These are phyloP conservation scores for Apamea epomidion DNA, from an alignment of 2,888 invertebrate genomes.

Conservation along the genomic window DNA sequence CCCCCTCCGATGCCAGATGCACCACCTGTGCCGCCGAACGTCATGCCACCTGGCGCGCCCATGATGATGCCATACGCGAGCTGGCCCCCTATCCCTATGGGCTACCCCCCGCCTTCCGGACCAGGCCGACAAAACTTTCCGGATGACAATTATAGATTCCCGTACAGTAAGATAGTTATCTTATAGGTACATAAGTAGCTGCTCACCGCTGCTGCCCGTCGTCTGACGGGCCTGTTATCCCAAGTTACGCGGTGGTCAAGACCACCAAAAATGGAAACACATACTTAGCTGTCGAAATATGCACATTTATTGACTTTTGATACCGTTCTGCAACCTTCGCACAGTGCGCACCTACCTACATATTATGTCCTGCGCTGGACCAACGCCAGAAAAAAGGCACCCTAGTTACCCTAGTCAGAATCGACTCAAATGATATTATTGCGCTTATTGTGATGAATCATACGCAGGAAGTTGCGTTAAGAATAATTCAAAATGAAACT, in stretches of 20 bases:
- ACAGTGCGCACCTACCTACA: not conserved
- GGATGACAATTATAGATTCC: constrained; percentile 54
- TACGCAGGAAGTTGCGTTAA: constrained; percentile 17
- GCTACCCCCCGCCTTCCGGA: constrained; percentile 18
- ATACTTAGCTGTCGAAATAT: not conserved
- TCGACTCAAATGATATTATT: constrained; percentile 12
- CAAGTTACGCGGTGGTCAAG: not conserved
- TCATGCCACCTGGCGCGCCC: not conserved
- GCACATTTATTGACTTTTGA: not conserved
- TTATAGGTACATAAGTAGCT: constrained; percentile 11
- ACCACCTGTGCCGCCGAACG: not conserved
- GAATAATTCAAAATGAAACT: constrained; percentile 5
- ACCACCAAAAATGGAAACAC: not conserved
- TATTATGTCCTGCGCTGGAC: not conserved
- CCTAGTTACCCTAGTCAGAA: not conserved
- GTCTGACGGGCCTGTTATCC: not conserved
- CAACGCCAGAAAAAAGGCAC: constrained; percentile 1
- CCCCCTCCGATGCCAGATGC: too few relatives aligned
- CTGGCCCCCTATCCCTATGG: constrained; percentile 45
- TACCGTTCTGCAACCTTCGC: not conserved
- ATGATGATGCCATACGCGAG: constrained; percentile 32
- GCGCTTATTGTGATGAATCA: constrained; percentile 17
- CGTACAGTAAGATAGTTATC: constrained; percentile 59
- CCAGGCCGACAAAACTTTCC: constrained; percentile 17
- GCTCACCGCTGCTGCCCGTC: not conserved